Conservation (phyloP, 2,888 invertebrate species). For the Acanthacorydalis orientalis region DNA sequence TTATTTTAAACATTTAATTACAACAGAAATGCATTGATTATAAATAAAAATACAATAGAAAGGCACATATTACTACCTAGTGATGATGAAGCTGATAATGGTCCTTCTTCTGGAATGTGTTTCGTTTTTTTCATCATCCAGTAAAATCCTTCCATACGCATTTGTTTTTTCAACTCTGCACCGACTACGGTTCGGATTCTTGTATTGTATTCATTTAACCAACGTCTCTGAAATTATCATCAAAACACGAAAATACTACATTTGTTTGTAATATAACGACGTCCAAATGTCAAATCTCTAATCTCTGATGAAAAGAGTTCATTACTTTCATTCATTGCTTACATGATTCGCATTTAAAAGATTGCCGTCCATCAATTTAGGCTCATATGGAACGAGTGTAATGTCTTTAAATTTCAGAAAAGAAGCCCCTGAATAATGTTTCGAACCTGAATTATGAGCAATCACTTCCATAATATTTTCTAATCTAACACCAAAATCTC, state of each 20-base stretch:
- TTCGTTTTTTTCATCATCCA: constrained; percentile 77
- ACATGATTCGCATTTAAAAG: constrained; percentile 71
- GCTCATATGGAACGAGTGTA: constrained; percentile 77
- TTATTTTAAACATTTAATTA: no score
- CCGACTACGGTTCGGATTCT: constrained; percentile 57
- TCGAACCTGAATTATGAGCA: constrained; percentile 26
- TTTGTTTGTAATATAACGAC: no score
- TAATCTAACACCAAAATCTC: constrained; percentile 71
- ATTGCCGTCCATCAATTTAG: constrained; percentile 60
- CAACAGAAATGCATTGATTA: no score
- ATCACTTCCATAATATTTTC: constrained; percentile 71
- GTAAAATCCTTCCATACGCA: constrained; percentile 51
- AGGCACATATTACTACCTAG: constrained; percentile 6
- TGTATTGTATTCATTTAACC: constrained; percentile 66
- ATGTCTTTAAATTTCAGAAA: constrained; percentile 63
- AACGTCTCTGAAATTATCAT: constrained; percentile 44
- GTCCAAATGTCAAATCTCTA: no score
- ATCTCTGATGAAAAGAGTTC: no score
- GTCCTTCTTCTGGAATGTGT: constrained; percentile 39
- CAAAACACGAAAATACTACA: no score
- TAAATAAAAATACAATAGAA: constrained; percentile 7
- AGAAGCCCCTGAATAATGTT: constrained; percentile 29
- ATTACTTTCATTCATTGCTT: constrained; percentile 13
- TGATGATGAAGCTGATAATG: constrained; percentile 10
- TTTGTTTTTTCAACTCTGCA: constrained; percentile 50